phyloP scores from a whole-genome alignment of 2,113 vertebrate species.

The Plectropomus leopardus region DNA sequence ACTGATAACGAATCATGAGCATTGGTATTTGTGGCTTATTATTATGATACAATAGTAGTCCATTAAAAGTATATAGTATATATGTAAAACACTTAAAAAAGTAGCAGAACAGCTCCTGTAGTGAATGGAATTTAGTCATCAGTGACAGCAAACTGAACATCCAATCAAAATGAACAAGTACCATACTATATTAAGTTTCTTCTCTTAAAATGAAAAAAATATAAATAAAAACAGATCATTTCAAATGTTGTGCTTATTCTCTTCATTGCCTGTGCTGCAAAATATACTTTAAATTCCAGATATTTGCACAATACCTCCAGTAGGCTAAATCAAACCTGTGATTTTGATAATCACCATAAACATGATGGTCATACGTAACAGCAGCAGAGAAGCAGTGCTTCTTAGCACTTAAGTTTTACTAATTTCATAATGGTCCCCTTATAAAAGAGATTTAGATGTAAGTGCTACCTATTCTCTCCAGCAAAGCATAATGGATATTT shows the following conservation, averaged over 20 bases:
- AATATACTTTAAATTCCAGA: slow-evolving; percentile 31
- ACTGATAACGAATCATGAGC: slow-evolving; percentile 32
- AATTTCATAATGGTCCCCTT: slow-evolving; percentile 1
- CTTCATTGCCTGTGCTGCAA: slow-evolving; percentile 6
- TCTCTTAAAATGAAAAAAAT: background rate
- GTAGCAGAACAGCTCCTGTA: slow-evolving; percentile 16
- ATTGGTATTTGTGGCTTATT: slow-evolving; percentile 44
- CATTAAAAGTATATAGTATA: slow-evolving; percentile 16
- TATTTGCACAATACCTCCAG: slow-evolving; percentile 11
- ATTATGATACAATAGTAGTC: slow-evolving; percentile 29
- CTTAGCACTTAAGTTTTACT: background rate
- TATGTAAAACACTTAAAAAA: background rate
- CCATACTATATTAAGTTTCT: background rate
- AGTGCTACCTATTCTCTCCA: background rate
- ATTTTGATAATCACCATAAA: slow-evolving; percentile 26
- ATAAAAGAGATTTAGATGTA: background rate
- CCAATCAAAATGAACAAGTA: slow-evolving; percentile 11
- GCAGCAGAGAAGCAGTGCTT: slow-evolving; percentile 14
- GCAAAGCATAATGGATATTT: background rate
- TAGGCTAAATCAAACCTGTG: slow-evolving; percentile 6
- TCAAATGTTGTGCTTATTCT: slow-evolving; percentile 52
- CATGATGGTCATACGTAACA: slow-evolving; percentile 1
- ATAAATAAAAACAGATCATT: background rate
- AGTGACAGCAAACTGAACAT: slow-evolving; percentile 16
- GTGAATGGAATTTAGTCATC: slow-evolving; percentile 35